Base-by-base conservation (phyloP, 2,888 invertebrate genomes). In the Thalpophila matura region DNA sequence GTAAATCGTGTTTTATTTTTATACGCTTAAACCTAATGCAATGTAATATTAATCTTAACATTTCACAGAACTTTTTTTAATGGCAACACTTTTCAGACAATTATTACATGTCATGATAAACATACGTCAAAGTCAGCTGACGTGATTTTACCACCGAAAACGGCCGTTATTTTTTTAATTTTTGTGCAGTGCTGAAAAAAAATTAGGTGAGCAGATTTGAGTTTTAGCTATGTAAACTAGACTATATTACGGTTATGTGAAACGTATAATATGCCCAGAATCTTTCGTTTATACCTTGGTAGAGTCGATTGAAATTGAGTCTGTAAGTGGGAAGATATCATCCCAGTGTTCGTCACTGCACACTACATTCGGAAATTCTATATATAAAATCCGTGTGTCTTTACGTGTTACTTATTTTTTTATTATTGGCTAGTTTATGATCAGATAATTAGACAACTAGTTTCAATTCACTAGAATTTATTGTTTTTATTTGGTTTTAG, bases 311-410 rank as follows among this genome's bases (percentile, higher is more conserved):
- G 55, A 46, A 55, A 46, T 46, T 45, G 46, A 46, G 46, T 55
- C 55, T 55, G 0, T 29, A 46, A 14, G 55, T 55, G 55, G 55
- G 35, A 45, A 55, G 45, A 55, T 55, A 45, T 55, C 42, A 54
- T 43, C 45, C 45, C 54, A 55, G 54, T 45, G 18, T 45, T 35
- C 33, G 33, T 33, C 43, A 54, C 53, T 54, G 53, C 53, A 53
- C 53, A 53, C 24, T 14, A 43, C 54, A 43, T 54, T 43, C 43
- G 33, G 24, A 54, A 47, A 22, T 47, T 14, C 29, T 31, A 47
- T 18, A 45, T 22, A 31, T 31, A 47, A 33, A 47, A 47, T 47
- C 47, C 20, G 47, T 47, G 12, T 29, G 47, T 47, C 22, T 5
- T 10, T 33, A 20, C 5, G 10, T 10, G 46, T 7, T 10, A 6